These are phyloP conservation scores for Puffinus mauretanicus DNA, from an alignment of 2,113 vertebrate genomes.

Conservation along the genomic window DNA sequence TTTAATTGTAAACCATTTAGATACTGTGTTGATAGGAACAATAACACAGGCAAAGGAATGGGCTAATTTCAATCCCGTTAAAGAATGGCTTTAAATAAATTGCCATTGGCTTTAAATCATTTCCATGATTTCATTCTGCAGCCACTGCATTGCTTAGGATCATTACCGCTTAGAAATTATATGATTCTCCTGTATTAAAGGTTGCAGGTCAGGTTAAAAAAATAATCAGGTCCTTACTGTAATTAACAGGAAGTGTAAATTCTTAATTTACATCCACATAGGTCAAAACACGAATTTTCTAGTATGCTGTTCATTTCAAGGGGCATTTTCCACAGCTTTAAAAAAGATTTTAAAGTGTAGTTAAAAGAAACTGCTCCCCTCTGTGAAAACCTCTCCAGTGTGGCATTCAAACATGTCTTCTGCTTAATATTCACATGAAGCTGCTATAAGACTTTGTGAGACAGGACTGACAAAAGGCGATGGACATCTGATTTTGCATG, in stretches of 20 bases:
- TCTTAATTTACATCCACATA: neutral
- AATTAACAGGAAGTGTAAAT: neutral
- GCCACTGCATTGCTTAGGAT: neutral
- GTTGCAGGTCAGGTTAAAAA: neutral
- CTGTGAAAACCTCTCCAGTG: neutral
- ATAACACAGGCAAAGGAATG: neutral
- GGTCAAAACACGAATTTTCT: neutral
- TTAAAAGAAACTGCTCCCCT: neutral
- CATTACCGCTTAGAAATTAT: neutral
- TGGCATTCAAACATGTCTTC: neutral
- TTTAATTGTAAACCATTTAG: neutral
- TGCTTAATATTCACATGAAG: neutral
- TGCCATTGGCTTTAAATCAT: neutral
- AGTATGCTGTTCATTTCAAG: neutral
- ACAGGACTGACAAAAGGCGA: neutral
- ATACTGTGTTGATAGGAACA: rapidly evolving
- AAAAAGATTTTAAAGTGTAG: neutral
- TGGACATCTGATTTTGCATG: neutral
- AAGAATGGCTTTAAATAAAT: neutral
- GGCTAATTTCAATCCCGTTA: neutral
- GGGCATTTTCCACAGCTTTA: neutral
- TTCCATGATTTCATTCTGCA: neutral
- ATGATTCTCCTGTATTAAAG: neutral
- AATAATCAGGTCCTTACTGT: neutral
- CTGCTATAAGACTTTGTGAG: neutral